These are phyloP conservation scores for Phaedon cochleariae DNA, from an alignment of 2,888 invertebrate genomes.

Conservation along the genomic window DNA sequence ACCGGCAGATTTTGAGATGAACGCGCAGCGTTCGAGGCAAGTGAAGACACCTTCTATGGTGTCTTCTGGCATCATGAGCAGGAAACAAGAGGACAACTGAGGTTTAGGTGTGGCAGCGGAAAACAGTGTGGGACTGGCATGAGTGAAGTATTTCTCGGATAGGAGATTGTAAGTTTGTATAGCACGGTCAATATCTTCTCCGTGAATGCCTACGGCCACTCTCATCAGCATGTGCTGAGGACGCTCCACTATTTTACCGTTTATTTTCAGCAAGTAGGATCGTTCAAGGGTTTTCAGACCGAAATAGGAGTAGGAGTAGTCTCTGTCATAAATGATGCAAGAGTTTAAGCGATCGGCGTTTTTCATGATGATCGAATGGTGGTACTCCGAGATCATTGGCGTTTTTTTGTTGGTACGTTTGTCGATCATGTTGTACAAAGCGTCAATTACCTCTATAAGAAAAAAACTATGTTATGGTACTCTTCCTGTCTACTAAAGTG, in stretches of 20 bases:
- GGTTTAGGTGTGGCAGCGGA: constrained; percentile 92
- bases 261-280: constrained; percentile 91
- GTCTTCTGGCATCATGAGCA: constrained; percentile 93
- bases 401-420: constrained; percentile 74
- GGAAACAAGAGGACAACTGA: constrained; percentile 95
- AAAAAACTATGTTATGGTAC: constrained; percentile 7
- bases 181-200: constrained; percentile 88
- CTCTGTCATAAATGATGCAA: constrained; percentile 95
- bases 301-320: constrained; percentile 97
- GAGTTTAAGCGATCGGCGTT: constrained; percentile 93
- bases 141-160: constrained; percentile 96
- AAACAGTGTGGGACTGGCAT: constrained; percentile 97
- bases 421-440: constrained; percentile 81
- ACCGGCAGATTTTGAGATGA: constrained; percentile 96
- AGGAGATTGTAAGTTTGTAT: constrained; percentile 96
- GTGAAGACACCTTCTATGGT: constrained; percentile 95
- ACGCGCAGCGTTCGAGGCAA: constrained; percentile 90
- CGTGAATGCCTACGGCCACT: constrained; percentile 93
- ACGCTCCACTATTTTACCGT: constrained; percentile 92
- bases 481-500: no score
- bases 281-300: constrained; percentile 99
- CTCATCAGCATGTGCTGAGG: constrained; percentile 99
- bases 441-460: constrained; percentile 86
- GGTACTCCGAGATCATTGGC: constrained; percentile 88
- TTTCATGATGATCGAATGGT: constrained; percentile 81